Base-by-base conservation (phyloP, 2,888 invertebrate genomes). In the Amiota mariae region DNA sequence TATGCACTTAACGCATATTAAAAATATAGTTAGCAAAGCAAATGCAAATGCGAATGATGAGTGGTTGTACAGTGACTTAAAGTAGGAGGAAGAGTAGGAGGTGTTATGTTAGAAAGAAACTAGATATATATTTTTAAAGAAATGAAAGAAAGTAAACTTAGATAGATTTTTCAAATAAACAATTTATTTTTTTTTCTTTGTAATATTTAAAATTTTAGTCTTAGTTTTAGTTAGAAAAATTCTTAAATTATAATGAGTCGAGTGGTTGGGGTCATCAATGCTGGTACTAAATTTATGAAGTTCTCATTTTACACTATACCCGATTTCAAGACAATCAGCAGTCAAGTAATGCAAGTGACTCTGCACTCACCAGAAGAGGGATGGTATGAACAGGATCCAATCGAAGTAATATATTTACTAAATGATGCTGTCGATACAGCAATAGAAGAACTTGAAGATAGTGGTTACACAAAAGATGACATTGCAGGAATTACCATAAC, bases 351-450 rank as follows among this genome's bases (percentile, higher is more conserved):
- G 88, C 95, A 96, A 87, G 94, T 97, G 66, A 92, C 93, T 4
- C 94, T 94, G 80, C 90, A 93, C 3, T 93, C 92, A 82, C 96
- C 97, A 0, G 92, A 94, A 79, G 95, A 96, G 87, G 96, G 97
- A 78, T 98, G 97, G 97, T 94, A 94, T 68, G 98, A 98, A 86
- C 95, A 97, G 88, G 95, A 97, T 85, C 96, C 98, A 0, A 89
- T 92, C 77, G 95, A 96, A 88, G 95, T 98, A 71, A 90, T 97
- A 51, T 91, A 93, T 71, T 94, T 96, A 15, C 94, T 96, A 24
- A 91, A 91, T 72, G 89, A 91, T 15, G 97, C 97, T 87, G 94
- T 97, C 15, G 92, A 94, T 77, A 92, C 93, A 79, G 95, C 95
- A 0, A 91, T 94, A 4, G 91, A 91, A 49, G 91, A 93, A 80